A percentile compares a stretch with the other conserved stretches of the same genome.
These are phyloP conservation scores for Anoplopoma fimbria DNA, from an alignment of 2,113 vertebrate genomes.

Conservation along the genomic window DNA sequence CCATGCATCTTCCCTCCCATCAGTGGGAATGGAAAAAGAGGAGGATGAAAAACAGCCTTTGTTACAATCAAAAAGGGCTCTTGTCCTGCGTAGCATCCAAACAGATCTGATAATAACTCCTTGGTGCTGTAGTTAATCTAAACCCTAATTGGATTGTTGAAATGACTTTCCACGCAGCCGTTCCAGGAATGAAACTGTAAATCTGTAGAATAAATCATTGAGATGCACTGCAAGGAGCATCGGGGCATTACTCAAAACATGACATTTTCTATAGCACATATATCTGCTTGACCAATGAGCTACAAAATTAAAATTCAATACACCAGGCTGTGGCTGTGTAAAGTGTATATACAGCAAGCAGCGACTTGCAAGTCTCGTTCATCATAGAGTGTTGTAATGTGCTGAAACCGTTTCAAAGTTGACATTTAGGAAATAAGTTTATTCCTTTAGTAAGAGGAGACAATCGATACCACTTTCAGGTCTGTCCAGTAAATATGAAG, in stretches of 20 bases:
- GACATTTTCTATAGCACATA: constrained; percentile 31
- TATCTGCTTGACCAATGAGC: constrained; percentile 47
- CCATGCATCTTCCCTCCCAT: constrained; percentile 23
- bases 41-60: constrained; percentile 18
- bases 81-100: background rate
- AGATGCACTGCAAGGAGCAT: background rate
- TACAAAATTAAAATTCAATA: constrained; percentile 58
- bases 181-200: constrained; percentile 9
- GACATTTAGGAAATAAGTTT: background rate
- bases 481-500: background rate
- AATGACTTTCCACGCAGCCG: constrained; percentile 1
- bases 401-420: constrained; percentile 5
- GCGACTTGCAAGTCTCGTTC: background rate
- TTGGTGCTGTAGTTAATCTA: constrained; percentile 23
- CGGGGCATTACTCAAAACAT: constrained; percentile 14
- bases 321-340: constrained; percentile 3
- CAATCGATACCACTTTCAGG: background rate
- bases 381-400: background rate
- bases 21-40: constrained; percentile 1
- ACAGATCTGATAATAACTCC: constrained; percentile 21
- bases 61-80: constrained; percentile 12
- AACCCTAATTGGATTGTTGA: constrained; percentile 39
- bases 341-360: constrained; percentile 2
- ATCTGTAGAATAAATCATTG: constrained; percentile 11
- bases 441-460: background rate